These are phyloP conservation scores for Passer domesticus DNA, from an alignment of 2,113 vertebrate genomes.

Conservation along the genomic window DNA sequence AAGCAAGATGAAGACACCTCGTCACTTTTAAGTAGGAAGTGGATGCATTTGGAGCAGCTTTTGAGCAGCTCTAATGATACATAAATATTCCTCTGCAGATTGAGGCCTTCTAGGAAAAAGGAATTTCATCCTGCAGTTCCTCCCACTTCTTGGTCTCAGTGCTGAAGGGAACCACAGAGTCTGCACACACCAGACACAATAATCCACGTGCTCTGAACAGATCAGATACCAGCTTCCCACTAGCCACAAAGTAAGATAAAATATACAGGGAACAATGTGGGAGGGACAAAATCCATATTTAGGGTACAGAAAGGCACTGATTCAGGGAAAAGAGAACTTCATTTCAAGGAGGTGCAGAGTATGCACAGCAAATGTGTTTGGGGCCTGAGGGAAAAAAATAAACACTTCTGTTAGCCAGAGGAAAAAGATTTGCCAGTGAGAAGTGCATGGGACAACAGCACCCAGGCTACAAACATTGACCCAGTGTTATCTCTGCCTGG, in stretches of 20 bases:
- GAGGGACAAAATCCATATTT: neutral
- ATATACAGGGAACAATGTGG: neutral
- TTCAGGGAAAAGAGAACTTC: neutral
- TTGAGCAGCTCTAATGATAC: neutral
- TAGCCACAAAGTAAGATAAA: neutral
- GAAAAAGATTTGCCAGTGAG: neutral
- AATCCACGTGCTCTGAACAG: neutral
- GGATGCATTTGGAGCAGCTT: neutral
- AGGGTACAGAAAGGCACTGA: neutral
- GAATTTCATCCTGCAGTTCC: neutral
- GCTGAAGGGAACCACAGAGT: neutral
- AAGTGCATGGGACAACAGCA: neutral
- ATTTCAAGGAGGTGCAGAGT: neutral
- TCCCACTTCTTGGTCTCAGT: neutral
- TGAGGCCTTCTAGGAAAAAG: neutral
- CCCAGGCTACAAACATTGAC: neutral
- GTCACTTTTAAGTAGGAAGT: neutral
- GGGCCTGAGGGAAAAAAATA: neutral
- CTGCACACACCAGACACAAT: neutral
- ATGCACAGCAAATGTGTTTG: neutral
- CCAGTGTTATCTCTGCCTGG: conserved; percentile 17
- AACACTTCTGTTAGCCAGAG: neutral
- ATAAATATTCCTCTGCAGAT: neutral
- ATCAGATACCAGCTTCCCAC: neutral
- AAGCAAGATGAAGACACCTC: neutral